phyloP scores from a whole-genome alignment of 1,140 invertebrate species.

The Radopholus similis region DNA sequence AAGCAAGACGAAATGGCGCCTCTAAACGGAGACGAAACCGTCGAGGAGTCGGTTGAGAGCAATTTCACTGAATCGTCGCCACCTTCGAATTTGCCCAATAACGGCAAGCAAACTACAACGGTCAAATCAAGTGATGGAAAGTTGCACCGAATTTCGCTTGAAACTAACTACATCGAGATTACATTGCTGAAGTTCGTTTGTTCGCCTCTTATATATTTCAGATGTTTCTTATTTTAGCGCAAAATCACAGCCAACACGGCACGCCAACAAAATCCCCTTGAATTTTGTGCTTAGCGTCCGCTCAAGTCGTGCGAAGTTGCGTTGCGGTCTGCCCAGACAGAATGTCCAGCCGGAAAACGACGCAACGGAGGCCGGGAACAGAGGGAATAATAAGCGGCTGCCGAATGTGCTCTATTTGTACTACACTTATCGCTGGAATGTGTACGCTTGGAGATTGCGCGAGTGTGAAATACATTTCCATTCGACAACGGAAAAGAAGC shows the following conservation, averaged over 20 bases:
- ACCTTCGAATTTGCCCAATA: too few species aligned
- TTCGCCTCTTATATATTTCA: not conserved
- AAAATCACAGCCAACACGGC: slow-evolving; percentile 12
- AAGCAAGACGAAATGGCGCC: too few species aligned
- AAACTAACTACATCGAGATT: not conserved
- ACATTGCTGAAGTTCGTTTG: not conserved
- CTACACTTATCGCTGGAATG: slow-evolving; percentile 38
- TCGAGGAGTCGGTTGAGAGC: too few species aligned
- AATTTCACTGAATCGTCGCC: too few species aligned
- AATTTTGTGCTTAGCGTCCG: slow-evolving; percentile 13
- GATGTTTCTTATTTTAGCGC: not conserved
- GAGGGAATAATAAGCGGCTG: not conserved
- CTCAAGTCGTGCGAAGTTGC: not conserved
- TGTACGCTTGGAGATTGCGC: slow-evolving; percentile 39
- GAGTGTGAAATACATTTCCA: slow-evolving; percentile 39
- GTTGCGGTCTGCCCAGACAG: not conserved
- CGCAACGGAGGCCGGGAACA: not conserved
- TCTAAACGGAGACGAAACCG: too few species aligned
- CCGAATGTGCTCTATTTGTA: slow-evolving; percentile 41
- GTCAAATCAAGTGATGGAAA: too few species aligned
- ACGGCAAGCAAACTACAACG: too few species aligned
- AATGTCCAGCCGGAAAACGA: not conserved
- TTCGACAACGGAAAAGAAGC: slow-evolving; percentile 41
- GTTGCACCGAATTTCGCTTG: not conserved
- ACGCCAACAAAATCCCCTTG: not conserved